A percentile compares a stretch with the other conserved stretches of the same genome.
These are phyloP conservation scores for Forbesichthys papilliferus DNA, from an alignment of 2,113 vertebrate species.

Conservation along the genomic window DNA sequence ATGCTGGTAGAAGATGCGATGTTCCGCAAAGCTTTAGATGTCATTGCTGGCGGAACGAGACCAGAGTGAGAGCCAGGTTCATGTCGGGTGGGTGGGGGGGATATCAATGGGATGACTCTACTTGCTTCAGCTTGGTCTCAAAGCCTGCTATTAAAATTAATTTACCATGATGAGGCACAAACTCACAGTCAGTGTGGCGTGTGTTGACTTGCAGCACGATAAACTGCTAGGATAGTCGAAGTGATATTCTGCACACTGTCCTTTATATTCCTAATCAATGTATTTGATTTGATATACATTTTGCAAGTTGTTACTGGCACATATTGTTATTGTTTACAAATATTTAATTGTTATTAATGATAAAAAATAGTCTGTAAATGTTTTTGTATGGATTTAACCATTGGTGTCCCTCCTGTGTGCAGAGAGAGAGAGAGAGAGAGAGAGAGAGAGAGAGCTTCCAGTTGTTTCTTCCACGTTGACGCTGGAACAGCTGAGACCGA, in stretches of 20 bases:
- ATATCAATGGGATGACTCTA: constrained; percentile 28
- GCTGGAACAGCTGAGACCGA: constrained; percentile 54
- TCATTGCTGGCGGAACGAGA: constrained; percentile 29
- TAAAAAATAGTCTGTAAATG: no score
- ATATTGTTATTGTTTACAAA: no score
- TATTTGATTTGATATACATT: no score
- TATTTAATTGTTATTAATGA: background rate
- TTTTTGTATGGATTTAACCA: no score
- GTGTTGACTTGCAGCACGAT: constrained; percentile 21
- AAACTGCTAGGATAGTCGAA: constrained; percentile 25
- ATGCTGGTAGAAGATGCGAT: constrained; percentile 46
- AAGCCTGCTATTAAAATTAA: constrained; percentile 50
- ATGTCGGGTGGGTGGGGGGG: constrained; percentile 28
- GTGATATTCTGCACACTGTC: no score
- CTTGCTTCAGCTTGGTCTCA: constrained; percentile 47
- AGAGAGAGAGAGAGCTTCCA: constrained; percentile 8
- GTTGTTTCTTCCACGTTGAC: constrained; percentile 10
- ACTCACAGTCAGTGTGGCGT: constrained; percentile 3
- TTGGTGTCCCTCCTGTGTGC: constrained; percentile 23
- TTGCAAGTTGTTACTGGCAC: no score
- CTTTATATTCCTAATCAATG: no score
- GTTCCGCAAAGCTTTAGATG: constrained; percentile 35
- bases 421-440: constrained; percentile 3
- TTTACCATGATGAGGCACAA: constrained; percentile 22
- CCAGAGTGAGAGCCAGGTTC: constrained; percentile 35